Evolutionary conservation across 2,888 invertebrate species (phyloP).

Genomic region (Nomada goodeniana): DNA sequence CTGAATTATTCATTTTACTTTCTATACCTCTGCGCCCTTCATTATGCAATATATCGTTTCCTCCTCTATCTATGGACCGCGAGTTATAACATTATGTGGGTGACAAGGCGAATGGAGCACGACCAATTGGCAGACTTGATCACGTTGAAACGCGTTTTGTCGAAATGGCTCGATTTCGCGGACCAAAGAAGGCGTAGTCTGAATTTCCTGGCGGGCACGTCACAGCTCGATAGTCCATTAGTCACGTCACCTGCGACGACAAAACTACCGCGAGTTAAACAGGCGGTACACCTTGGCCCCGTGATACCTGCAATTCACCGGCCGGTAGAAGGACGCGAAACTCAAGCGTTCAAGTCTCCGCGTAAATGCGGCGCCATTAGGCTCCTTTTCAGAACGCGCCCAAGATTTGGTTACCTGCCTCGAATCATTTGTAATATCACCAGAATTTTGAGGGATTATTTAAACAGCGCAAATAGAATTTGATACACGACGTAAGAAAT

Average conservation of each 20-base stretch:
- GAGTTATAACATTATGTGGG: neutral
- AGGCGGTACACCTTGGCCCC: constrained; percentile 74
- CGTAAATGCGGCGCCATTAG: constrained; percentile 28
- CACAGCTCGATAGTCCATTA: constrained; percentile 66
- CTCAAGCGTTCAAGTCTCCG: constrained; percentile 62
- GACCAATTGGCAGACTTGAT: constrained; percentile 42
- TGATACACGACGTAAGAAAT: too few species aligned
- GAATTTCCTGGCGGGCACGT: constrained; percentile 53
- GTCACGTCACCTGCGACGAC: constrained; percentile 66
- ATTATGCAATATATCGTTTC: too few species aligned
- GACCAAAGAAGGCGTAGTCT: constrained; percentile 53
- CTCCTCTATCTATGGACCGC: too few species aligned
- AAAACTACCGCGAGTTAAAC: constrained; percentile 72
- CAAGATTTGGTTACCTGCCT: constrained; percentile 40
- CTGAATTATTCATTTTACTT: too few species aligned
- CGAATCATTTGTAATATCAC: neutral
- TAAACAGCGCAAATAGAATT: too few species aligned
- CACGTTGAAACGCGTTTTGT: constrained; percentile 21
- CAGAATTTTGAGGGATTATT: too few species aligned
- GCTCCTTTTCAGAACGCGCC: constrained; percentile 29
- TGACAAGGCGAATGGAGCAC: neutral
- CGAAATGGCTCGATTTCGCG: constrained; percentile 23
- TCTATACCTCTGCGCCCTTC: too few species aligned
- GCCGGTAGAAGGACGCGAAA: constrained; percentile 62
- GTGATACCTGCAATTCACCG: constrained; percentile 62